Conservation (phyloP, 1,140 invertebrate genomes). For the Euura saliciscinereae region DNA sequence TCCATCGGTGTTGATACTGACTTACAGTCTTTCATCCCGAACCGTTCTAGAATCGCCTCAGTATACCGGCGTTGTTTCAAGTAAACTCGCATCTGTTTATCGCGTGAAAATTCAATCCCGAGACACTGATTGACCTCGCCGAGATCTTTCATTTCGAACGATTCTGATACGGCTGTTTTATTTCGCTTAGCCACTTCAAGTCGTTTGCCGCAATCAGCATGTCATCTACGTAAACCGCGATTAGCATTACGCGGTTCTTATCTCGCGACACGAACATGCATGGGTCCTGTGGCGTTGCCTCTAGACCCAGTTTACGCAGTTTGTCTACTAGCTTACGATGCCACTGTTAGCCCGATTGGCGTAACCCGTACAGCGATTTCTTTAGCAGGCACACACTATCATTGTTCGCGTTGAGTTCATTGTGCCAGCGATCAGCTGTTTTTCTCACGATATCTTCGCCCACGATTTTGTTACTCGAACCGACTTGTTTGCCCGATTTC, state of each 20-base stretch:
- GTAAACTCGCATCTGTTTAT: slow-evolving; percentile 3
- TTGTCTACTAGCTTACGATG: slow-evolving; percentile 11
- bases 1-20: slow-evolving; percentile 33
- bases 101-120: slow-evolving; percentile 15
- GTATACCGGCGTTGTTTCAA: slow-evolving; percentile 22
- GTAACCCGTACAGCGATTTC: too few relatives aligned
- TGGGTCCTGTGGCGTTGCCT: too few relatives aligned
- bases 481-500: background rate
- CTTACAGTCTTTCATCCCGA: slow-evolving; percentile 29
- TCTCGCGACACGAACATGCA: slow-evolving; percentile 23
- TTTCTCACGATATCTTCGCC: slow-evolving; percentile 10
- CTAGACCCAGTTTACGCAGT: slow-evolving; percentile 6
- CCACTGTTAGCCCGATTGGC: too few relatives aligned
- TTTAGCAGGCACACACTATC: too few relatives aligned
- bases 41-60: too few relatives aligned
- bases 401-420: background rate
- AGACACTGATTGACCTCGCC: too few relatives aligned
- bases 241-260: too few relatives aligned
- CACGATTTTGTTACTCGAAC: background rate
- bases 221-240: too few relatives aligned
- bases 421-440: background rate
- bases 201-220: slow-evolving; percentile 18
- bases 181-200: slow-evolving; percentile 9
- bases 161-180: slow-evolving; percentile 19
- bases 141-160: too few relatives aligned